phyloP scores from a whole-genome alignment of 2,113 vertebrate genomes.

The Lagopus muta region DNA sequence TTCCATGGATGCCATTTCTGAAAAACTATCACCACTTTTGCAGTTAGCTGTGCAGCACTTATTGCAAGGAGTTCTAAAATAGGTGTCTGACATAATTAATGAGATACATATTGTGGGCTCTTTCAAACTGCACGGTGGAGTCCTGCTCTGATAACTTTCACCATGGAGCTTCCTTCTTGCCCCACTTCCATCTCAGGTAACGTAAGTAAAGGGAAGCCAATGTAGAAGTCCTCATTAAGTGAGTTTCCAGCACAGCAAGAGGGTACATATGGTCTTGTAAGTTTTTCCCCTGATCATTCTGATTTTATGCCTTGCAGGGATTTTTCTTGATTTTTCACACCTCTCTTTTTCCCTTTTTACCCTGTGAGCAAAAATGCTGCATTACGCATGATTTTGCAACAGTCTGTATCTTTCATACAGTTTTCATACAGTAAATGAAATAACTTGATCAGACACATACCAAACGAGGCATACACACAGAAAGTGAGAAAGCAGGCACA shows the following conservation, averaged over 20 bases:
- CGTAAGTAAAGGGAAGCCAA: not conserved
- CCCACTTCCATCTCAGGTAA: not conserved
- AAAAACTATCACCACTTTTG: not conserved
- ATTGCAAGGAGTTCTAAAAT: not conserved
- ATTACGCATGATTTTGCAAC: not conserved
- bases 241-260: not conserved
- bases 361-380: not conserved
- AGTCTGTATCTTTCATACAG: not conserved
- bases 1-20: not conserved
- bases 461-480: not conserved
- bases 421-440: conserved; percentile 1
- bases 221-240: not conserved
- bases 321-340: not conserved
- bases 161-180: not conserved
- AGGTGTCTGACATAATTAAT: not conserved
- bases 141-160: not conserved
- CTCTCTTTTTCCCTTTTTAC: not conserved
- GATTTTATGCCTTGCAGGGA: not conserved
- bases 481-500: conserved; percentile 46
- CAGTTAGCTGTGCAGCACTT: not conserved
- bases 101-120: conserved; percentile 15
- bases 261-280: not conserved
- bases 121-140: not conserved
- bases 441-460: conserved; percentile 4
- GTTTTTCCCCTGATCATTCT: not conserved